Conservation (phyloP, 2,888 invertebrate species). For the Pharmacophagus antenor region DNA sequence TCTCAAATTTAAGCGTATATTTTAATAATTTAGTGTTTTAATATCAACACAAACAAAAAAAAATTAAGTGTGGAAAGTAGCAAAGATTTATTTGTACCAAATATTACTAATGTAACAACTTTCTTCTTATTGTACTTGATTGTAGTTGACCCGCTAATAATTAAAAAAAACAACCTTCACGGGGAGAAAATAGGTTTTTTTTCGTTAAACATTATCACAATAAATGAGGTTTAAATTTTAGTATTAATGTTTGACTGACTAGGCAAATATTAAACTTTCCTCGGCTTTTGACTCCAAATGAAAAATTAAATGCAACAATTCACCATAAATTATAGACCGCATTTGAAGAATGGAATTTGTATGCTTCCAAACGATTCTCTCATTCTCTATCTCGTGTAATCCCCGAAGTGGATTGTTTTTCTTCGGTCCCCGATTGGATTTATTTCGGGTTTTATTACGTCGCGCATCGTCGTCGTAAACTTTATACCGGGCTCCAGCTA, state of each 20-base stretch:
- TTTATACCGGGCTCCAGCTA: slow-evolving; percentile 66
- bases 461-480: slow-evolving; percentile 76
- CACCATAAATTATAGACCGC: slow-evolving; percentile 28
- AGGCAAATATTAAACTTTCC: slow-evolving; percentile 9
- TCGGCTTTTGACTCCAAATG: slow-evolving; percentile 13
- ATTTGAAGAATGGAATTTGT: slow-evolving; percentile 28
- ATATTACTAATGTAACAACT: too few species aligned
- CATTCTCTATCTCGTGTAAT: slow-evolving; percentile 47
- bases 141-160: too few species aligned
- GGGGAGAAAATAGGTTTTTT: background rate
- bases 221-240: background rate
- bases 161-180: too few species aligned
- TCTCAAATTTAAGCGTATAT: too few species aligned
- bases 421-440: slow-evolving; percentile 73
- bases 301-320: slow-evolving; percentile 15
- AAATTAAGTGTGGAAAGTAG: too few species aligned
- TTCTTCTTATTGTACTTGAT: too few species aligned
- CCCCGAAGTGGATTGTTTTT: slow-evolving; percentile 74
- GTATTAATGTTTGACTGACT: slow-evolving; percentile 1
- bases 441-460: slow-evolving; percentile 76
- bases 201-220: background rate
- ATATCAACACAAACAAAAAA: too few species aligned
- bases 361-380: slow-evolving; percentile 32
- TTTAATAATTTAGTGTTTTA: too few species aligned
- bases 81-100: too few species aligned